Base-by-base conservation (phyloP, 1,140 invertebrate species). In the Bilobella aurantiaca region DNA sequence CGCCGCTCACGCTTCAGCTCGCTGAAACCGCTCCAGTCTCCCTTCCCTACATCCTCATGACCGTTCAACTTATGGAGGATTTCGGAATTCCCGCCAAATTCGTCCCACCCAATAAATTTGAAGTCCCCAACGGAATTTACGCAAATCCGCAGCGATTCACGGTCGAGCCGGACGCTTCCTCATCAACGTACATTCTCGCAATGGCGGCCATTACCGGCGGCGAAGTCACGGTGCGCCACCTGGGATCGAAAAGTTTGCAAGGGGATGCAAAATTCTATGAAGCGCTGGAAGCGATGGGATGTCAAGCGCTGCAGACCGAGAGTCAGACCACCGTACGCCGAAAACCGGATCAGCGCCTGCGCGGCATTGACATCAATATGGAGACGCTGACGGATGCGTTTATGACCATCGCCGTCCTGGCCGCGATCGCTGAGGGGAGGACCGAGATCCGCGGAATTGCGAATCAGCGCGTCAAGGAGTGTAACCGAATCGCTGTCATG, bases 381-480 rank as follows among this genome's bases (percentile, higher is more conserved):
- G 59, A 34, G 14, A 12, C 31, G 3, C 3, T 37, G 37, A 62
- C 59, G 16, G 59, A 62, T 46, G 37, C 59, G 23, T 62, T 62
- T 42, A 27, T 62, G 23, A 62, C 59, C 3, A 31, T 31, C 18
- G 29, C 59, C 16, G 31, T 37, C 34, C 34, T 62, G 5, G 59
- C 29, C 3, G 29, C 59, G 18, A 34, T 62, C 3, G 37, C 31
- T 46, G 34, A 34, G 3, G 59, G 59, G n/a, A 31, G 14, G n/a
- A 42, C 59, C 5, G 3, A 37, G 25, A 62, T 62, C 27, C 18
- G 18, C 28, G 59, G 59, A 14, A 37, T 62, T 34, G 59, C 31
- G 29, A 62, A 62, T 42, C 29, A 31, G 59, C 59, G 59, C 25
- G 59, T 62, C 3, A 62, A 62, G 25, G 59, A 62, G 27, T 62